Base-by-base conservation (phyloP, 2,113 vertebrate species). In the Marcusenius ussheri region DNA sequence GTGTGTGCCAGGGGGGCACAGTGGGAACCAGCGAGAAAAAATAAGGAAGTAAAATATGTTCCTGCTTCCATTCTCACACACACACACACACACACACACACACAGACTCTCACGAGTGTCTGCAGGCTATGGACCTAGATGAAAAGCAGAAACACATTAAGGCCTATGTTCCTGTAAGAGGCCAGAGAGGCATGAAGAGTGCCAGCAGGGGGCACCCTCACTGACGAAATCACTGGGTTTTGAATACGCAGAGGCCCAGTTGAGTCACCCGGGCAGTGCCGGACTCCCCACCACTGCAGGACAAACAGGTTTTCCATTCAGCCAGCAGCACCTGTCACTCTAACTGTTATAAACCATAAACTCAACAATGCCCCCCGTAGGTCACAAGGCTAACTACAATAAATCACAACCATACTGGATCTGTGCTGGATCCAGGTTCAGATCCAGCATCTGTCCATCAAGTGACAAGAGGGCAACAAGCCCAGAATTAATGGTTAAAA, bases 1-100 rank as follows among this genome's bases (percentile, higher is more conserved):
- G 77, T 88, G 89, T 92, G 21, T 24, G 13, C 51, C 85, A 46
- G 74, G 35, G 74, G 35, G 35, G 74, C 31, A 19, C 74, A 39
- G 74, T 15, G 15, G 56, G n/a, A 35, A 70, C 8, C 8, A 66
- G 62, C 17, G 1, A 21, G 62, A 77, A 15, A 77, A 15, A 77
- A 39, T 77, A 77, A 39, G 15, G 27, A 77, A 77, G 5, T 35
- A 19, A 77, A 42, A 80, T 42, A 42, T 42, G 3, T 19, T 80
- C 15, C 31, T 42, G 35, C 39, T 21, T 80, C 39, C 74, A 80
- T 42, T 80, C 39, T 19, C 35, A 11, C 62, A 70, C 62, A 11
- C 3, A 66, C 62, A 31, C 56, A 56, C 51, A 19, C 51, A 53
- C 51, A 19, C 53, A 56, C 51, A 51, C 15, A 53, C 51, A 62